phyloP scores from a whole-genome alignment of 2,113 vertebrate genomes.

The Phaethornis superciliosus region DNA sequence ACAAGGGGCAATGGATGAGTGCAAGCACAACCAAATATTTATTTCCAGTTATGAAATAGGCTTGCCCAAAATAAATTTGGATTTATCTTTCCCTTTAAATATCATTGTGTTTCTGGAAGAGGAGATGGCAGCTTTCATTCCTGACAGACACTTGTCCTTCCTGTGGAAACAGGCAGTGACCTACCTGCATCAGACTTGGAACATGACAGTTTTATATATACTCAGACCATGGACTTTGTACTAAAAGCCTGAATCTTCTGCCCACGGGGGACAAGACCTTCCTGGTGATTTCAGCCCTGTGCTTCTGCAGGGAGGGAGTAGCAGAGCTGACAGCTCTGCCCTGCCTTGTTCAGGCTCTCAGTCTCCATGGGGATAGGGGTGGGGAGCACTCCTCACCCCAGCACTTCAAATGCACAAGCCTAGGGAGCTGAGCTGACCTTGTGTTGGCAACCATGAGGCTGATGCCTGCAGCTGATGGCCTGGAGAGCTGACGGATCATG shows the following conservation, averaged over 20 bases:
- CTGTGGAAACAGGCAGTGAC: neutral
- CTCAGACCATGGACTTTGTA: neutral
- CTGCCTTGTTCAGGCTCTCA: neutral
- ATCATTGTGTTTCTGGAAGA: neutral
- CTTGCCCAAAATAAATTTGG: neutral
- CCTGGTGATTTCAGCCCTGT: neutral
- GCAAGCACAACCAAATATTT: neutral
- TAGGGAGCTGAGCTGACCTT: slow-evolving; percentile 70
- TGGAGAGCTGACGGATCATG: slow-evolving; percentile 84
- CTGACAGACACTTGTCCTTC: neutral
- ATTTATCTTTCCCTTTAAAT: neutral
- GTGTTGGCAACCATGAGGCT: slow-evolving; percentile 74
- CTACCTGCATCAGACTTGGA: neutral
- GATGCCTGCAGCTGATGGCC: slow-evolving; percentile 84
- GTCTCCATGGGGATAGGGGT: neutral
- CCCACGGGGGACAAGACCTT: rapidly evolving
- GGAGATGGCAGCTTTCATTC: neutral
- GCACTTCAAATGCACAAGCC: neutral
- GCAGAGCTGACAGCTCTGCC: neutral
- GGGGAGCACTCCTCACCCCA: rapidly evolving
- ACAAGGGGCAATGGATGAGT: neutral
- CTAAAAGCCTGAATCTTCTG: neutral
- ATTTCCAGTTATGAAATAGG: neutral
- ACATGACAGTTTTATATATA: rapidly evolving
- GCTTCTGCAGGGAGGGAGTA: neutral